Percentiles rank a stretch among this genome's conserved stretches.
Evolutionary conservation across 2,888 invertebrate species (phyloP).

Genomic region (Saturnia japonica): DNA sequence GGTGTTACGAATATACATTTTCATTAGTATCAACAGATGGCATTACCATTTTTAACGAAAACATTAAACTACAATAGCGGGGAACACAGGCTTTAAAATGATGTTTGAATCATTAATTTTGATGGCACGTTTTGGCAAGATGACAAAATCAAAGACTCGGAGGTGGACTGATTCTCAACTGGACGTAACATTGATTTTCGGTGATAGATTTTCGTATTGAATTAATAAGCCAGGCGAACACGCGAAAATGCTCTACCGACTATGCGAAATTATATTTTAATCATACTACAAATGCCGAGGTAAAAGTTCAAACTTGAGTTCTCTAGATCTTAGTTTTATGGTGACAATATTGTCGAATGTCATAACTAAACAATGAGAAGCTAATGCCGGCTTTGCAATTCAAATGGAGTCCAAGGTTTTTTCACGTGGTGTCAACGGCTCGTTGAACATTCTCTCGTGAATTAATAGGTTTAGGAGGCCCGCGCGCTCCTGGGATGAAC

Average conservation of each 20-base stretch:
- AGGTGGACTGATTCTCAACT: too few species aligned
- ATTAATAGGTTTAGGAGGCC: constrained; percentile 18
- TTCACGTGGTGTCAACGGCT: constrained; percentile 42
- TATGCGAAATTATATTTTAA: too few species aligned
- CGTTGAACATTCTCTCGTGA: constrained; percentile 27
- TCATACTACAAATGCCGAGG: too few species aligned
- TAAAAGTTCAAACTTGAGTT: too few species aligned
- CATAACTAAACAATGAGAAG: constrained; percentile 29
- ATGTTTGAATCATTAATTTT: too few species aligned
- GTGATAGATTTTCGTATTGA: background rate
- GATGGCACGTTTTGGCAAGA: too few species aligned
- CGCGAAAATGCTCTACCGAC: background rate
- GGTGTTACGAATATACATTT: too few species aligned
- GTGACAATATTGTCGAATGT: background rate
- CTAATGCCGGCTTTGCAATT: constrained; percentile 39
- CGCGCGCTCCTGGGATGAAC: background rate
- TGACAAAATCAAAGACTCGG: background rate
- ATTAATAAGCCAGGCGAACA: background rate
- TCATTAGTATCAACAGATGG: too few species aligned
- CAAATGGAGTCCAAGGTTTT: constrained; percentile 47
- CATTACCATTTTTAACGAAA: too few species aligned
- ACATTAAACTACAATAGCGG: too few species aligned
- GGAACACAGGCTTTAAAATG: too few species aligned
- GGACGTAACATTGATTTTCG: background rate
- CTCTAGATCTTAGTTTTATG: background rate